Conservation (phyloP, 2,113 vertebrate genomes). For the Zosterops hypoxanthus region DNA sequence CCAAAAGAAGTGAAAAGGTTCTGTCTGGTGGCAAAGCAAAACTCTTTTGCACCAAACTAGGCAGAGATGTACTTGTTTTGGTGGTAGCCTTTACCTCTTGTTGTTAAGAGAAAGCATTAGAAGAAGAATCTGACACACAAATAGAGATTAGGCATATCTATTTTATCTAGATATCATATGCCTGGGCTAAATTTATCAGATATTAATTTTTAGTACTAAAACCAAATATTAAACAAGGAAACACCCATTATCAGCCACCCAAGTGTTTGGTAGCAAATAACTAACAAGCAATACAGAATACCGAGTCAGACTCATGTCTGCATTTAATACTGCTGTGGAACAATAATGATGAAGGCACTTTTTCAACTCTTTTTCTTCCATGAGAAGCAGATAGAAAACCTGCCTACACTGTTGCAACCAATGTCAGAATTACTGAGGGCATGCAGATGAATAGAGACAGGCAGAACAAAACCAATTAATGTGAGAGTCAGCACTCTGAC, state of each 20-base stretch:
- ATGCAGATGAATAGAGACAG: conserved; percentile 1
- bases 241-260: neutral
- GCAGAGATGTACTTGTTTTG: neutral
- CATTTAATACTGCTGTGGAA: neutral
- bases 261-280: neutral
- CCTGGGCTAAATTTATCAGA: neutral
- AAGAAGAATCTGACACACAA: neutral
- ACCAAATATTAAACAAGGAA: neutral
- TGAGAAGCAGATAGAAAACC: neutral
- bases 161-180: neutral
- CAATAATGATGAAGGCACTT: neutral
- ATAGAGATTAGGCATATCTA: neutral
- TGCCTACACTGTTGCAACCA: neutral
- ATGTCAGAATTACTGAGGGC: neutral
- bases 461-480: conserved; percentile 22
- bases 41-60: neutral
- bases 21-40: neutral
- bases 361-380: neutral
- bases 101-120: neutral
- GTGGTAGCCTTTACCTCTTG: neutral
- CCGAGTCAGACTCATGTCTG: rapidly evolving
- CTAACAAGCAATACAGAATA: neutral
- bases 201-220: neutral
- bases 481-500: neutral
- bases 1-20: neutral